Evolutionary conservation across 2,797 vertebrate genomes (phyloP), one percentile per base, ranked within the genome.

Genomic region (Microctenopoma stevenorrisi): DNA sequence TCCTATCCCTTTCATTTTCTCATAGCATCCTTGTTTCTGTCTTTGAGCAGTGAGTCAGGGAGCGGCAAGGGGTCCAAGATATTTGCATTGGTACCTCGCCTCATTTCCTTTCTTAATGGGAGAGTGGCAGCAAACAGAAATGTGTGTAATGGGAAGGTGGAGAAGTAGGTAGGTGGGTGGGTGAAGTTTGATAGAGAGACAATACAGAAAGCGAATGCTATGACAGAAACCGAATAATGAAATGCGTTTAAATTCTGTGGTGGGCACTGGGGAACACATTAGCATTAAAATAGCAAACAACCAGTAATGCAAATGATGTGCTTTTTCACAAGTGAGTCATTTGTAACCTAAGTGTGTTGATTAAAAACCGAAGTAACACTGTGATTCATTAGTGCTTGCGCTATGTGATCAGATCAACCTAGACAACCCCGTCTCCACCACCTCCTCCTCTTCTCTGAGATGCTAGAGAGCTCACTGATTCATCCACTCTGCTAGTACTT

Each of bases 21-120:
- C 33, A 7, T 62, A 60, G 60, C 30, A 13, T 60, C 74, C 70
- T 73, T 46, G 56, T 75, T 65, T 64, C 68, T 77, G 42, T 82
- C 80, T 72, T 48, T 28, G 82, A 76, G 66, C 74, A 79, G 83
- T 80, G 86, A 86, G 77, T 88, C 85, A 86, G 80, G 59, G 74
- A 86, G 84, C 80, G 74, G 78, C 65, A 13, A 76, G 80, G 79
- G 79, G 80, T 82, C 79, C 72, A 43, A 77, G 76, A 86, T 79
- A 86, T 85, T 83, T 82, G 83, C 85, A 85, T 76, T 55, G 0
- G 58, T 60, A 71, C 57, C 64, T 86, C 68, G 78, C 83, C 85
- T 91, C 86, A 91, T 90, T 91, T 92, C 82, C 80, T 85, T 64
- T 60, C 56, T 74, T 91, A 88, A 92, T 88, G 84, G 82, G 72